Evolutionary conservation across 2,113 vertebrate genomes (phyloP).

Genomic region (Epinephelus cyanopodus): DNA sequence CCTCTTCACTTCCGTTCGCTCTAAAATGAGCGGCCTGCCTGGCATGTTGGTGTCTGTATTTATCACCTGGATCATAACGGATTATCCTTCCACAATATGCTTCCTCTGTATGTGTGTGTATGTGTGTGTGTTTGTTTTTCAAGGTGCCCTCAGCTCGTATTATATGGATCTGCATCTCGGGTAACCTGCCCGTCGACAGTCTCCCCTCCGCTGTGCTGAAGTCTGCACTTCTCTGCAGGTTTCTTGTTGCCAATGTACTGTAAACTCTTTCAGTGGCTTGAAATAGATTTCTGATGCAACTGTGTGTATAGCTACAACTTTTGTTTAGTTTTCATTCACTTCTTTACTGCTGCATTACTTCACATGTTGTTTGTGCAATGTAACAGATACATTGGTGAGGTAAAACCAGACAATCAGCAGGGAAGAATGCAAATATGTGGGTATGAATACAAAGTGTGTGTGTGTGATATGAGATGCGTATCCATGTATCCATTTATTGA

Average conservation of each 20-base stretch:
- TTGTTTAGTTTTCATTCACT: neutral
- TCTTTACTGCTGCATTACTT: neutral
- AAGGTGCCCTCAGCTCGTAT: constrained; percentile 75
- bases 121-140: constrained; percentile 35
- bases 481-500: neutral
- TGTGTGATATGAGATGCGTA: neutral
- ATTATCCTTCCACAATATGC: constrained; percentile 58
- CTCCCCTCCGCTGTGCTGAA: constrained; percentile 49
- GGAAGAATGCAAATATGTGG: neutral
- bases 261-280: neutral
- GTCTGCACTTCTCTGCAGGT: constrained; percentile 53
- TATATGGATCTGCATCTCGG: constrained; percentile 64
- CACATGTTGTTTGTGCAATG: neutral
- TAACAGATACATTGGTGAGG: constrained; percentile 1
- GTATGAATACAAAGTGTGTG: neutral
- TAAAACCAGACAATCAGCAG: neutral
- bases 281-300: constrained; percentile 28
- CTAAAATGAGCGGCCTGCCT: neutral
- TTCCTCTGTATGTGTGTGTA: constrained; percentile 14
- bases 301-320: neutral
- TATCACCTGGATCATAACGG: constrained; percentile 46
- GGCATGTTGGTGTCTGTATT: constrained; percentile 1
- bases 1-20: constrained; percentile 30
- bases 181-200: constrained; percentile 55
- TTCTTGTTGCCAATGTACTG: constrained; percentile 55